These are phyloP conservation scores for Erpetoichthys calabaricus DNA, from an alignment of 2,797 vertebrate genomes.

Conservation along the genomic window DNA sequence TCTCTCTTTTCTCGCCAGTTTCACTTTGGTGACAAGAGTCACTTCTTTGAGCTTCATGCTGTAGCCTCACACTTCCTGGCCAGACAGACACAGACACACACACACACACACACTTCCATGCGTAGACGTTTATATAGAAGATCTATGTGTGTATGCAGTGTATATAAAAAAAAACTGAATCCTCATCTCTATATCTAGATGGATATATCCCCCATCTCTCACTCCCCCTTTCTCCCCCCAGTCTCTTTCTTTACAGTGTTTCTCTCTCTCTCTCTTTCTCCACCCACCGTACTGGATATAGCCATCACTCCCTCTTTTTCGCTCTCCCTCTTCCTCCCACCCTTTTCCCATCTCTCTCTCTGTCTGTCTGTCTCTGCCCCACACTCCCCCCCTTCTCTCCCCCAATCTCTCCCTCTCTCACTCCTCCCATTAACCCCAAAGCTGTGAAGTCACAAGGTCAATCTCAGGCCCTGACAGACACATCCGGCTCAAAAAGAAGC, in stretches of 20 bases:
- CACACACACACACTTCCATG: fast-evolving
- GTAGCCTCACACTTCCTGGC: too few species aligned
- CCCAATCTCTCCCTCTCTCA: conserved; percentile 7
- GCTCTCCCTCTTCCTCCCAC: background rate
- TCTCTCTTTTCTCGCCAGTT: too few species aligned
- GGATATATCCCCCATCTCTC: too few species aligned
- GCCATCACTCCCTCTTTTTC: background rate
- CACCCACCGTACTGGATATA: background rate
- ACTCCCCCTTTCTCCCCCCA: background rate
- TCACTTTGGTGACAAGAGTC: too few species aligned
- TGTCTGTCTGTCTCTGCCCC: background rate
- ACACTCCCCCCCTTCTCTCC: background rate
- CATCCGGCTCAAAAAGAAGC: background rate
- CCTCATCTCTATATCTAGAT: too few species aligned
- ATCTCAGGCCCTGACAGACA: background rate
- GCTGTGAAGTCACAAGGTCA: conserved; percentile 1
- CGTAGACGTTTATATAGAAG: too few species aligned
- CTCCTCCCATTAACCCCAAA: conserved; percentile 8
- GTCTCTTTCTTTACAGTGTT: background rate
- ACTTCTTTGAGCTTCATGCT: too few species aligned
- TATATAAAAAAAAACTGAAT: too few species aligned
- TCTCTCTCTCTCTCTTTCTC: background rate
- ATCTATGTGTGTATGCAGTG: too few species aligned
- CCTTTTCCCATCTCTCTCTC: conserved; percentile 1
- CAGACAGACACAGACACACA: too few species aligned